Conservation (phyloP, 2,797 vertebrate species). For the Capromys pilorides region DNA sequence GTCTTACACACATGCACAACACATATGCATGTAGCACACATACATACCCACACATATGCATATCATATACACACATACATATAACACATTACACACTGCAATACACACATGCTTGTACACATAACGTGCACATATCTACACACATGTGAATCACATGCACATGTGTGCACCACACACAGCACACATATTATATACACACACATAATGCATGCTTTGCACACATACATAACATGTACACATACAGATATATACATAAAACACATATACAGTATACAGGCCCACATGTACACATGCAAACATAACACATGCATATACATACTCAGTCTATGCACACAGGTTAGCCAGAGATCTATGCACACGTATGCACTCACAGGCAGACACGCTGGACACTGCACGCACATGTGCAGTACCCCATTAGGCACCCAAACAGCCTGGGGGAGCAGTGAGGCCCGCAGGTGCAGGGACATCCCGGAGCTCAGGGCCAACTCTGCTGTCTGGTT, state of each 20-base stretch:
- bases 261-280: background rate
- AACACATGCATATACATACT: background rate
- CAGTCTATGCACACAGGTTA: background rate
- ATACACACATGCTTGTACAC: too few relatives aligned
- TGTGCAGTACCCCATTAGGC: too few relatives aligned
- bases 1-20: background rate
- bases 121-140: background rate
- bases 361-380: background rate
- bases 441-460: rapidly evolving
- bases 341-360: background rate
- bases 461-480: background rate
- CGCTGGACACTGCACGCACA: background rate
- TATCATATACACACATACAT: background rate
- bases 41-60: background rate
- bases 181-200: background rate
- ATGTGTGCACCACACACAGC: too few relatives aligned
- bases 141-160: background rate
- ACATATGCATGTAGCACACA: rapidly evolving
- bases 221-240: background rate
- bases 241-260: background rate
- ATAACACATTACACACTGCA: too few relatives aligned
- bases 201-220: background rate
- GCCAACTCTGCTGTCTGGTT: background rate
- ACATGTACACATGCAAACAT: background rate
- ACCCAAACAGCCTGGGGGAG: background rate